These are phyloP conservation scores for Cnemophilus loriae DNA, from an alignment of 2,113 vertebrate species.

Conservation along the genomic window DNA sequence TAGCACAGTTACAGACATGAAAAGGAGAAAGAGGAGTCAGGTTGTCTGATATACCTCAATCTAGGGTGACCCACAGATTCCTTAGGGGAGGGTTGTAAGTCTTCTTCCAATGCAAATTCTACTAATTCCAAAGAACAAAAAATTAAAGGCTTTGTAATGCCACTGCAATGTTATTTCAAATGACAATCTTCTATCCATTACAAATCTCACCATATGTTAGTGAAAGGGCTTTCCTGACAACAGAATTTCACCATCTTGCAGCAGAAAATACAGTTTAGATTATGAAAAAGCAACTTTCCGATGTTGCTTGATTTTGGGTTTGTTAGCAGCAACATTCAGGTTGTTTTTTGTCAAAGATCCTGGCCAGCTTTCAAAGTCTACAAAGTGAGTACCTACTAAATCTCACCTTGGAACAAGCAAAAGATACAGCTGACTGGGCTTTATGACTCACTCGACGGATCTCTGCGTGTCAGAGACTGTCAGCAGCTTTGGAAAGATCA, in stretches of 20 bases:
- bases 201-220: background rate
- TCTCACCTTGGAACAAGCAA: background rate
- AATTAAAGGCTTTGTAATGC: background rate
- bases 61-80: background rate
- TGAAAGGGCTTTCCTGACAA: background rate
- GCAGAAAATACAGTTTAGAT: background rate
- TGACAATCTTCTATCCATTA: background rate
- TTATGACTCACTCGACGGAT: background rate
- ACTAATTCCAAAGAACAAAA: background rate
- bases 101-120: background rate
- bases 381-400: background rate
- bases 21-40: background rate
- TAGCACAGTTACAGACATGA: background rate
- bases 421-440: background rate
- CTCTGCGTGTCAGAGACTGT: background rate
- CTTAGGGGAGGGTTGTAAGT: background rate
- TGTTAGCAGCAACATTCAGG: background rate
- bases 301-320: background rate
- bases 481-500: constrained; percentile 8
- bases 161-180: background rate
- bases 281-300: background rate
- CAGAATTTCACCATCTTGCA: background rate
- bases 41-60: background rate
- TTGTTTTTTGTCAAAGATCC: background rate
- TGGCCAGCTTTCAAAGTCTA: background rate